Conservation (phyloP, 2,113 vertebrate species). For the Tetraodon nigroviridis region DNA sequence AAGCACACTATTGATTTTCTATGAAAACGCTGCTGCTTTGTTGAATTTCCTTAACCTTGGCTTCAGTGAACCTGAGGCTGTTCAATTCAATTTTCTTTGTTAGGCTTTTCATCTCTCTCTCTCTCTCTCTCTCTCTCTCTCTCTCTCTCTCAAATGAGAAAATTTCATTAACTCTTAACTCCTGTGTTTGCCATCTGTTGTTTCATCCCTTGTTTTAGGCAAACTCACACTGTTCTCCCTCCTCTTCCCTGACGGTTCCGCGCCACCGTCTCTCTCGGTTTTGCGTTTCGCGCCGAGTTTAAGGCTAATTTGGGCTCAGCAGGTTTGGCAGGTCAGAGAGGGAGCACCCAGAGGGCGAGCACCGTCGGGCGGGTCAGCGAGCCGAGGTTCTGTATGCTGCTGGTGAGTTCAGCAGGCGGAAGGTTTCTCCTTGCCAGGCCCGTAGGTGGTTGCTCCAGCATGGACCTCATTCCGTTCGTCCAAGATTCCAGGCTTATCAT, state of each 20-base stretch:
- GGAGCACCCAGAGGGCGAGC: slow-evolving; percentile 37
- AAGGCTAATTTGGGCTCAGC: slow-evolving; percentile 55
- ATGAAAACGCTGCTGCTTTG: slow-evolving; percentile 60
- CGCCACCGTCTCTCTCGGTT: slow-evolving; percentile 35
- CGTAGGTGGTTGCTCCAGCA: slow-evolving; percentile 37
- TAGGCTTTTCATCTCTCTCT: slow-evolving; percentile 35
- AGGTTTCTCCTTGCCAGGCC: slow-evolving; percentile 34
- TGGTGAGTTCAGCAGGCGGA: slow-evolving; percentile 50
- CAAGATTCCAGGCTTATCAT: no score
- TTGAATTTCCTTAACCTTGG: slow-evolving; percentile 66
- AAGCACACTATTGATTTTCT: slow-evolving; percentile 64
- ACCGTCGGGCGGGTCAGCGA: slow-evolving; percentile 33
- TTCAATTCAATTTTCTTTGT: slow-evolving; percentile 53
- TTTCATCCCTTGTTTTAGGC: background rate
- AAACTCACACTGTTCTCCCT: background rate
- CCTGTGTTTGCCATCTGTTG: slow-evolving; percentile 42
- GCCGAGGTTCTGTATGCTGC: slow-evolving; percentile 29
- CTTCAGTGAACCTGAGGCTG: slow-evolving; percentile 40
- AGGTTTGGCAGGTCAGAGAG: slow-evolving; percentile 47
- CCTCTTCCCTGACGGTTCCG: slow-evolving; percentile 29
- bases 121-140: slow-evolving; percentile 4
- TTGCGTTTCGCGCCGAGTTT: slow-evolving; percentile 49
- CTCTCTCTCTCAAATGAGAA: slow-evolving; percentile 21
- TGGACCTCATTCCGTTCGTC: background rate
- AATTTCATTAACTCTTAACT: slow-evolving; percentile 56